Conservation (phyloP, 2,888 invertebrate species). For the Pachymerium ferrugineum region DNA sequence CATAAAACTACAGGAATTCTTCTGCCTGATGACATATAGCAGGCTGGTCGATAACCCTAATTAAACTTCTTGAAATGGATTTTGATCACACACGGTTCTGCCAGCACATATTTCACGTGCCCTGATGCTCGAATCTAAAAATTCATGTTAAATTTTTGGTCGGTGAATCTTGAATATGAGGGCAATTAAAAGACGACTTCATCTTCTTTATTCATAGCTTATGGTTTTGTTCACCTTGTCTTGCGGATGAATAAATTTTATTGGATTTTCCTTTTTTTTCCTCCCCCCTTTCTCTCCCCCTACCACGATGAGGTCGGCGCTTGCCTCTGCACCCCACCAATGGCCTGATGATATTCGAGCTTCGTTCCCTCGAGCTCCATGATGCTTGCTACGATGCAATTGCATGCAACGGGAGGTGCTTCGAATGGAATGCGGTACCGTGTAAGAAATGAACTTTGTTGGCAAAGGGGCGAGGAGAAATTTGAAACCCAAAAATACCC, state of each 20-base stretch:
- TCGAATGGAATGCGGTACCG: background rate
- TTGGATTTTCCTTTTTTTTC: background rate
- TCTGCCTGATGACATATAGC: too few relatives aligned
- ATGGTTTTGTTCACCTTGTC: conserved; percentile 11
- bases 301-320: conserved; percentile 1
- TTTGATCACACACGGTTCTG: too few relatives aligned
- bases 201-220: background rate
- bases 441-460: conserved; percentile 5
- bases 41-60: too few relatives aligned
- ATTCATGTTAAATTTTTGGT: too few relatives aligned
- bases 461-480: background rate
- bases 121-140: too few relatives aligned
- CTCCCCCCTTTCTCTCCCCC: background rate
- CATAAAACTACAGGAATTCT: too few relatives aligned
- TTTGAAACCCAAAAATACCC: too few relatives aligned
- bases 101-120: too few relatives aligned
- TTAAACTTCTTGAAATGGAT: too few relatives aligned
- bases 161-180: too few relatives aligned
- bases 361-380: conserved; percentile 2
- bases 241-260: conserved; percentile 15
- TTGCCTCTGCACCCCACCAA: conserved; percentile 6
- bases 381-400: conserved; percentile 19
- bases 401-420: conserved; percentile 18
- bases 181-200: background rate
- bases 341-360: conserved; percentile 22